A percentile compares a stretch with the other conserved stretches of the same genome.
phyloP scores from a whole-genome alignment of 2,797 vertebrate species.

The Halcyon badia region DNA sequence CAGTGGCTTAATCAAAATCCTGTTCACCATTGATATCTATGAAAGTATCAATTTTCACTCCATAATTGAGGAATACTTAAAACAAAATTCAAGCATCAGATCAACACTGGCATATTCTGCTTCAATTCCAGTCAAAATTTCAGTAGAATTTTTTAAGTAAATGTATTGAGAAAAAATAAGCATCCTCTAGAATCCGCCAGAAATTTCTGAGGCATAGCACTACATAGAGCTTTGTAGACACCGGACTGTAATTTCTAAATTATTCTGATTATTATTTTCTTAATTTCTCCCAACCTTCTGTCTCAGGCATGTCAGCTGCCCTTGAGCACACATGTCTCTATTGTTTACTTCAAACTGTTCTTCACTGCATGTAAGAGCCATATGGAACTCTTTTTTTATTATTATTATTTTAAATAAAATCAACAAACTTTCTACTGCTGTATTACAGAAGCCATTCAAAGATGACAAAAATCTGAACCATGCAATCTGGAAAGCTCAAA shows the following conservation, averaged over 20 bases:
- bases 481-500: background rate
- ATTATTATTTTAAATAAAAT: background rate
- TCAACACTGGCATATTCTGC: background rate
- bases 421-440: background rate
- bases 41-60: background rate
- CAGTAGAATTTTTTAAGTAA: background rate
- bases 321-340: background rate
- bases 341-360: background rate
- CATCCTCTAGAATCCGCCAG: background rate
- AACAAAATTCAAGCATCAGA: background rate
- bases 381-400: background rate
- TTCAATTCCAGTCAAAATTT: background rate
- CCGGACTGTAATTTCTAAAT: background rate
- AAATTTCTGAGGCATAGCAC: background rate
- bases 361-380: background rate
- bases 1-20: background rate
- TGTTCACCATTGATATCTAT: background rate
- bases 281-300: background rate
- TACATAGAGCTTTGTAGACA: background rate
- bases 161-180: background rate
- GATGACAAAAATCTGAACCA: background rate
- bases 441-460: background rate
- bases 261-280: background rate
- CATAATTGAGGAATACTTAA: background rate
- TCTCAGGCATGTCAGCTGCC: background rate